Conservation (phyloP, 2,113 vertebrate species). For the Bostrychus sinensis region DNA sequence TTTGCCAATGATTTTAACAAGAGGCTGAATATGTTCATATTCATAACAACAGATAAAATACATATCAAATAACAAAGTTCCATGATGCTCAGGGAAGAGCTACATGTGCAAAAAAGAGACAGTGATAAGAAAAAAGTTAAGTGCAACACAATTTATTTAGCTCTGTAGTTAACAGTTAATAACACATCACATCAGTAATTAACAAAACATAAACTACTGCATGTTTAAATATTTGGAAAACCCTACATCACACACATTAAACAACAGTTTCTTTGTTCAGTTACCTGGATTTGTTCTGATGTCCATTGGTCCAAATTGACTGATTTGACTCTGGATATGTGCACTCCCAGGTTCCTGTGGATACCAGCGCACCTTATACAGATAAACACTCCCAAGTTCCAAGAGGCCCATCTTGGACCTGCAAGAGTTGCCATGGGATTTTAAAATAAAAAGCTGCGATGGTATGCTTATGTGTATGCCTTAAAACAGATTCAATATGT, state of each 20-base stretch:
- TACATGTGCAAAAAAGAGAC: too few relatives aligned
- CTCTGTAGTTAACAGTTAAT: too few relatives aligned
- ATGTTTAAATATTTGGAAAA: too few relatives aligned
- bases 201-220: too few relatives aligned
- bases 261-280: not conserved
- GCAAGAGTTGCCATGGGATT: not conserved
- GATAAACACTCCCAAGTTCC: slow-evolving; percentile 99
- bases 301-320: slow-evolving; percentile 99
- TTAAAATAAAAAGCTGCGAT: not conserved
- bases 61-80: too few relatives aligned
- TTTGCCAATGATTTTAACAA: not conserved
- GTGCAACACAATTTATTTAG: too few relatives aligned
- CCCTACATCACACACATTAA: not conserved
- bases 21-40: not conserved
- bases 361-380: slow-evolving; percentile 99
- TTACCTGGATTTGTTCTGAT: slow-evolving; percentile 96
- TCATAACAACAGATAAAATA: too few relatives aligned
- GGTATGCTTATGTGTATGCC: too few relatives aligned
- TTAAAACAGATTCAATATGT: too few relatives aligned
- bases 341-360: slow-evolving; percentile 98
- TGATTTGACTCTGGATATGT: slow-evolving; percentile 99
- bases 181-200: too few relatives aligned
- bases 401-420: slow-evolving; percentile 99
- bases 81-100: too few relatives aligned
- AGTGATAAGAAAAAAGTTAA: too few relatives aligned